Percentiles rank a stretch among this genome's conserved stretches.
Conservation (phyloP, 2,113 vertebrate genomes). For the Tapirus terrestris region DNA sequence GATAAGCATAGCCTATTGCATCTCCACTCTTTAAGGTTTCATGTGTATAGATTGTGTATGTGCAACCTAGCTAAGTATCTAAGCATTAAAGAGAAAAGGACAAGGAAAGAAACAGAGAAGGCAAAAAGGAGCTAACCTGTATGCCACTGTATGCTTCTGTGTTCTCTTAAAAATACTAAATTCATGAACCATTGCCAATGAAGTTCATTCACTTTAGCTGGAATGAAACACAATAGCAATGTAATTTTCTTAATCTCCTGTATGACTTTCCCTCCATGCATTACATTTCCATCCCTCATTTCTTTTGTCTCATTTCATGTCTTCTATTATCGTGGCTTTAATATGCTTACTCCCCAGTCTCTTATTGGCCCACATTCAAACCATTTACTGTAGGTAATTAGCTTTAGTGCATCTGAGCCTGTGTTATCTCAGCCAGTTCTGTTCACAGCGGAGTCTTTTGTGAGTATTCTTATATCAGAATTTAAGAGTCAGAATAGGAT, state of each 20-base stretch:
- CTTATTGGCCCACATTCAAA: conserved; percentile 71
- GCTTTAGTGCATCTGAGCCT: conserved; percentile 55
- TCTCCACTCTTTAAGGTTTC: neutral
- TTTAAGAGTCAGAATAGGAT: conserved; percentile 48
- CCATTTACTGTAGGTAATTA: conserved; percentile 79
- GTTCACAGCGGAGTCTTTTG: conserved; percentile 22
- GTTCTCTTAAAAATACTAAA: conserved; percentile 59
- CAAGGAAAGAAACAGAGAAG: neutral
- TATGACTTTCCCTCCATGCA: conserved; percentile 58
- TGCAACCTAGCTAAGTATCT: conserved; percentile 26
- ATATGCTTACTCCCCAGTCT: conserved; percentile 75
- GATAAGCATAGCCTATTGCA: neutral
- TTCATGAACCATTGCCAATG: conserved; percentile 71
- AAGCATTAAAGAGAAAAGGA: neutral
- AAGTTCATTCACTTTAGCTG: conserved; percentile 65
- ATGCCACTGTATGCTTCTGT: neutral
- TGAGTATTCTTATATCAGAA: conserved; percentile 21
- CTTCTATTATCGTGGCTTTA: conserved; percentile 68
- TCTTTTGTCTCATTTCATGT: conserved; percentile 80
- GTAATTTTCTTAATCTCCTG: conserved; percentile 74
- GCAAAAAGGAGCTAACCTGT: neutral
- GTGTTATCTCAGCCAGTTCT: conserved; percentile 61
- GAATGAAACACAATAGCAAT: conserved; percentile 70
- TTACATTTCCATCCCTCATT: conserved; percentile 76
- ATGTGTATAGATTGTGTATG: neutral